Percentiles rank a stretch among this genome's conserved stretches.
These are phyloP conservation scores for honey bee (Apis mellifera) DNA, from an alignment of 1,140 invertebrate genomes.

Conservation along the genomic window DNA sequence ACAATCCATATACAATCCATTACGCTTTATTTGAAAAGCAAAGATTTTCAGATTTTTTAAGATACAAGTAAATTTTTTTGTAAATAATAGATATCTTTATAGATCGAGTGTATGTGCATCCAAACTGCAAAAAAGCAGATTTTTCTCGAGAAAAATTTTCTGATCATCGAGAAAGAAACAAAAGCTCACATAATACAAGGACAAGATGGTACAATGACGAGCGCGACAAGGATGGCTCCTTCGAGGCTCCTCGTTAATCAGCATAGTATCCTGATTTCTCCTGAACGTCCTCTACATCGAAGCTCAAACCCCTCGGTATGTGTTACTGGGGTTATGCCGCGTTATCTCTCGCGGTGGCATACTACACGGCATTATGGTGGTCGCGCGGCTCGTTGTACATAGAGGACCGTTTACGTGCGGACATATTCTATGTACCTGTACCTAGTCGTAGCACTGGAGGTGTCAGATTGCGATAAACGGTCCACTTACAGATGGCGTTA, in stretches of 20 bases:
- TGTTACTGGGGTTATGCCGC: constrained; percentile 46
- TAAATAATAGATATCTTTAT: no score
- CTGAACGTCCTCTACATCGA: constrained; percentile 19
- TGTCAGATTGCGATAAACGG: constrained; percentile 46
- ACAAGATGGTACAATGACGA: background rate
- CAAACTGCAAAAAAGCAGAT: no score
- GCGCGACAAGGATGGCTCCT: constrained; percentile 17
- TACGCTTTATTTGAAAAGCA: no score
- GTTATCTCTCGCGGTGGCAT: constrained; percentile 57
- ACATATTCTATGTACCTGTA: constrained; percentile 27
- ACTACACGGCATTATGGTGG: constrained; percentile 54
- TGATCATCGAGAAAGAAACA: background rate
- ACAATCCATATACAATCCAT: no score
- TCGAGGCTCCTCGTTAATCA: constrained; percentile 69
- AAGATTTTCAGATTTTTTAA: no score
- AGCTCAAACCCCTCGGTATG: background rate
- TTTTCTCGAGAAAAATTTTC: no score
- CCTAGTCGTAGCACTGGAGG: constrained; percentile 11
- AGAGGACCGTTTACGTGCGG: constrained; percentile 32
- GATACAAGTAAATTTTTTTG: no score
- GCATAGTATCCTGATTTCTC: constrained; percentile 47
- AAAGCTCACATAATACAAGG: background rate
- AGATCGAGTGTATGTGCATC: no score
- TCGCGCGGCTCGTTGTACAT: constrained; percentile 45
- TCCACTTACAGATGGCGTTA: constrained; percentile 34